Evolutionary conservation across 2,113 vertebrate species (phyloP), one percentile per base, ranked within the genome.

Genomic region (Megaceryle torquata): DNA sequence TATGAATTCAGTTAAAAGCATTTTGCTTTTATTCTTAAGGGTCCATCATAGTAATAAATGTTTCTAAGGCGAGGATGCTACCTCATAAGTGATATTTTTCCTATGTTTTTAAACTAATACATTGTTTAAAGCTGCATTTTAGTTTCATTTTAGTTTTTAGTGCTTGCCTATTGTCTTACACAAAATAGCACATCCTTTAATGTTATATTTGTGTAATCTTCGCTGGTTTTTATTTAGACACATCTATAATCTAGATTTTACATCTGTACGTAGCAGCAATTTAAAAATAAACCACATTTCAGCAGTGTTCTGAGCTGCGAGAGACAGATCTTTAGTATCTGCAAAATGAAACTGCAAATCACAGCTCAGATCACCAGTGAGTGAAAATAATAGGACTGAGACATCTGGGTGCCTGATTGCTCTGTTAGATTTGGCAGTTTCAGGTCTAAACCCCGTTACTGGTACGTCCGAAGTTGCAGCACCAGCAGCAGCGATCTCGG

Each of bases 101-200:
- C 84, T 89, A 65, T 37, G 79, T 77, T 91, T 96, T 92, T 69
- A 77, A 91, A 64, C 31, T 56, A 77, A 81, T 35, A 69, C 29
- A 37, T 86, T 87, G 89, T 94, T 95, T 77, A 50, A 92, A 96
- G 79, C 39, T 37, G 11, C 63, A 72, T 94, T 83, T 89, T 72
- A 51, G 83, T 93, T 91, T 93, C 67, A 88, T 88, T 93, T 88
- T 35, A 89, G 65, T 67, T 95, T 90, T 90, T 64, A 82, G 44
- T 79, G 68, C 57, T 89, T 0, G 5, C 37, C 90, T 72, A 79
- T 95, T 97, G 85, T 94, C 72, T 95, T 78, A 31, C 29, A 61
- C 68, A 91, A 89, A 95, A 95, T 68, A 94, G 51, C 84, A 64
- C 88, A 86, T 96, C 83, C 86, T 93, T 87, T 88, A 78, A 53